These are phyloP conservation scores for Holacanthus passer DNA, from an alignment of 2,113 vertebrate genomes.

Conservation along the genomic window DNA sequence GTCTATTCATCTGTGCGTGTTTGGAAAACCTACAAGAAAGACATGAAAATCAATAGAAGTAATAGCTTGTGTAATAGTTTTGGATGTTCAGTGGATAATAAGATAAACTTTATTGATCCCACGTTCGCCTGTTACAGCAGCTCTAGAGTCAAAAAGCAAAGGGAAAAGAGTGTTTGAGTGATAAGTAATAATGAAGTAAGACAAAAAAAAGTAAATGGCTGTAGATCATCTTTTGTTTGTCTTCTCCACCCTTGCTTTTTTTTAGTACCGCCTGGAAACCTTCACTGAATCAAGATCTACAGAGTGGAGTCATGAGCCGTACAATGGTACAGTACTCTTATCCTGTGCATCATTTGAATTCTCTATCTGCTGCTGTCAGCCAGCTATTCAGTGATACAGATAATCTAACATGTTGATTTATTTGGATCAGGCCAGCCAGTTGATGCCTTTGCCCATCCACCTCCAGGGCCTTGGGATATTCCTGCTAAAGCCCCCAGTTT, in stretches of 20 bases:
- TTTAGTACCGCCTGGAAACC: constrained; percentile 80
- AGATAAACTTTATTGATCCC: no score
- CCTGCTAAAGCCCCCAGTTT: constrained; percentile 69
- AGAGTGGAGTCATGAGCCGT: constrained; percentile 66
- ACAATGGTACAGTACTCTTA: constrained; percentile 44
- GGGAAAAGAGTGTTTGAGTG: no score
- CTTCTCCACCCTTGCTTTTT: background rate
- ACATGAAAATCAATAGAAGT: background rate
- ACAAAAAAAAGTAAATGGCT: background rate
- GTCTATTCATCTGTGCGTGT: background rate
- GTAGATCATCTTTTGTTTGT: no score
- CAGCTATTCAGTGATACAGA: background rate
- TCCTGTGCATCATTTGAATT: background rate
- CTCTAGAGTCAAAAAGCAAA: no score
- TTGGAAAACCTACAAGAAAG: background rate
- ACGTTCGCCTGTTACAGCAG: no score
- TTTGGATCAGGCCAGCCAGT: constrained; percentile 79
- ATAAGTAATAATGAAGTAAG: no score
- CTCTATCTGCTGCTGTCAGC: background rate
- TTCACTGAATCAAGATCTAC: constrained; percentile 78
- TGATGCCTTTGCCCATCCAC: constrained; percentile 69
- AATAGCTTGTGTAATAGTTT: background rate
- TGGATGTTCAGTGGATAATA: background rate
- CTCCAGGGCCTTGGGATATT: constrained; percentile 84
- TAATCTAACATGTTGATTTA: constrained; percentile 6